A percentile compares a stretch with the other conserved stretches of the same genome.
Evolutionary conservation across 2,888 invertebrate genomes (phyloP).

Genomic region (Plagiodera versicolora): DNA sequence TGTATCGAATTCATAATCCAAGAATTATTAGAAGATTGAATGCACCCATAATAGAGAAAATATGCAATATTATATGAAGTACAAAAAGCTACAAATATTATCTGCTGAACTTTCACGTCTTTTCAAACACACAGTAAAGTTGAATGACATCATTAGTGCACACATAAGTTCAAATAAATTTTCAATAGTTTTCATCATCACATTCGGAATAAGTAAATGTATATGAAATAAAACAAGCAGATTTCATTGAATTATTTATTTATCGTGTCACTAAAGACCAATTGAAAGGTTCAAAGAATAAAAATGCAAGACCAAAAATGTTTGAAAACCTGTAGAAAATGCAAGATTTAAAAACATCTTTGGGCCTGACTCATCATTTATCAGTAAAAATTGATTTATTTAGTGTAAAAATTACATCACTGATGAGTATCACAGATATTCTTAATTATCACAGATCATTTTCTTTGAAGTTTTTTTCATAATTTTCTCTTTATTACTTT

Average conservation of each 20-base stretch:
- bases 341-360: constrained; percentile 46
- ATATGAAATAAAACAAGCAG: constrained; percentile 46
- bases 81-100: too few species aligned
- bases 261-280: constrained; percentile 31
- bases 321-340: constrained; percentile 39
- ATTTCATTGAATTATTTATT: constrained; percentile 39
- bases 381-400: constrained; percentile 51
- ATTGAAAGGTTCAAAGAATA: constrained; percentile 45
- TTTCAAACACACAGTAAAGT: too few species aligned
- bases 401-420: constrained; percentile 46
- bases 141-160: background rate
- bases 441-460: constrained; percentile 28
- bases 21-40: too few species aligned
- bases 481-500: constrained; percentile 30
- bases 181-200: constrained; percentile 14
- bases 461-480: constrained; percentile 17
- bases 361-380: constrained; percentile 47
- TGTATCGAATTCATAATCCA: too few species aligned
- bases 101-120: too few species aligned
- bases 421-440: constrained; percentile 46
- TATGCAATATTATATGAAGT: too few species aligned
- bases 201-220: constrained; percentile 22
- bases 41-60: too few species aligned
- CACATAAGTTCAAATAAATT: background rate
- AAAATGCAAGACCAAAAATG: constrained; percentile 51